These are phyloP conservation scores for Lepus townsendii DNA, from an alignment of 2,797 vertebrate genomes.

Conservation along the genomic window DNA sequence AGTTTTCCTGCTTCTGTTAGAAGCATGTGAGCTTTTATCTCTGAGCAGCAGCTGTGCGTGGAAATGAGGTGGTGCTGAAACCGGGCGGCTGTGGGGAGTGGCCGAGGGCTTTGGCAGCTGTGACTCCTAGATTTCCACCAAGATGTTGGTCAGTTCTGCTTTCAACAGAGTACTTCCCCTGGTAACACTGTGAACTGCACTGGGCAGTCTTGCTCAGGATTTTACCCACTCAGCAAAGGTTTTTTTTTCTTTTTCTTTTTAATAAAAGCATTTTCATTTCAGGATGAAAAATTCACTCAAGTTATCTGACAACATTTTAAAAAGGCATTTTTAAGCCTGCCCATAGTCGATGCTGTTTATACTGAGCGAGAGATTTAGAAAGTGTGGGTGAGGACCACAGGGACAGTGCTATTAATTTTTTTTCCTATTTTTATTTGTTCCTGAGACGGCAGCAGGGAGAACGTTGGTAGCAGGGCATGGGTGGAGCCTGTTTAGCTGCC, in stretches of 20 bases:
- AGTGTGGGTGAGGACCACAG: background rate
- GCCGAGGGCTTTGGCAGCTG: background rate
- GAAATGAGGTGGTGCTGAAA: background rate
- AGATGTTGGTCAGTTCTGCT: background rate
- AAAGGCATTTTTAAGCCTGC: background rate
- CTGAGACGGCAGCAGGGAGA: background rate
- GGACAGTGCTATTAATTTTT: background rate
- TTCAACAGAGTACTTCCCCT: background rate
- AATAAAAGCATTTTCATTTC: conserved; percentile 19
- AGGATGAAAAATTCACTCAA: conserved; percentile 40
- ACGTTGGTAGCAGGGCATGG: background rate
- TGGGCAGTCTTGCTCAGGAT: background rate
- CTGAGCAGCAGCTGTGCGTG: conserved; percentile 55
- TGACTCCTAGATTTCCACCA: background rate
- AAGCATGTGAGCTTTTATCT: conserved; percentile 63
- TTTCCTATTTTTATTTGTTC: background rate
- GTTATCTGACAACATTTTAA: conserved; percentile 12
- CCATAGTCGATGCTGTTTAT: background rate
- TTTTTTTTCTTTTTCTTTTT: background rate
- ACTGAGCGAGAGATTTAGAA: background rate
- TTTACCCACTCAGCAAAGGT: background rate
- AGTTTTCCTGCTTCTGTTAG: background rate
- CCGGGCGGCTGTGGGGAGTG: background rate
- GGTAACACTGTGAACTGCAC: background rate
- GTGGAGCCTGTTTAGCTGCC: background rate